Percentiles rank a stretch among this genome's conserved stretches.
phyloP scores from a whole-genome alignment of 92 coral and sea anemone species.

The Umimayanthus kanabou region DNA sequence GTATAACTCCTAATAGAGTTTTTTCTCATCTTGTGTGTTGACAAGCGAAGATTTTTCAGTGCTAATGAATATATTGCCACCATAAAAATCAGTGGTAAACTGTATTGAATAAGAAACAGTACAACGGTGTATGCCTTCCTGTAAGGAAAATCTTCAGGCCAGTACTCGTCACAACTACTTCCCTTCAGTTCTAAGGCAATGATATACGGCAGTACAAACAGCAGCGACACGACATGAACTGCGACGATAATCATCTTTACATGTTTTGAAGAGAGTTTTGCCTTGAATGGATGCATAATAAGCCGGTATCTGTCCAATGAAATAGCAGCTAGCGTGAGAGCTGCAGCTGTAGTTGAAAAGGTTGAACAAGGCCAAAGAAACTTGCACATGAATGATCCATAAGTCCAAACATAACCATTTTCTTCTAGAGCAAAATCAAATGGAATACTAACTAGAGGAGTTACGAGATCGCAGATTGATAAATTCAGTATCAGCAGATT shows the following conservation, averaged over 20 bases:
- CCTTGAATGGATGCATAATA: constrained; percentile 88
- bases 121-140: constrained; percentile 74
- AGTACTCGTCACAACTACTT: constrained; percentile 66
- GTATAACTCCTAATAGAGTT: constrained; percentile 12
- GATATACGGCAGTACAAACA: constrained; percentile 72
- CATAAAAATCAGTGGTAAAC: constrained; percentile 76
- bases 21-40: constrained; percentile 25
- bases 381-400: constrained; percentile 78
- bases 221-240: constrained; percentile 55
- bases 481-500: constrained; percentile 81
- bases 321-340: constrained; percentile 81
- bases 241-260: constrained; percentile 51
- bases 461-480: constrained; percentile 85
- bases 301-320: constrained; percentile 92
- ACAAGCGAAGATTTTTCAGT: constrained; percentile 53
- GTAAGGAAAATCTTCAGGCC: constrained; percentile 73
- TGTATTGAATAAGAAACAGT: constrained; percentile 79
- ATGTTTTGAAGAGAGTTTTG: constrained; percentile 69
- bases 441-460: constrained; percentile 90
- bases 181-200: constrained; percentile 55
- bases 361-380: constrained; percentile 90
- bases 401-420: constrained; percentile 70
- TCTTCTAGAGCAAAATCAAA: constrained; percentile 89
- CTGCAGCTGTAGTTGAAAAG: constrained; percentile 75
- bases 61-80: constrained; percentile 78